Evolutionary conservation across 2,113 vertebrate genomes (phyloP).

Genomic region (Thalassoma bifasciatum): DNA sequence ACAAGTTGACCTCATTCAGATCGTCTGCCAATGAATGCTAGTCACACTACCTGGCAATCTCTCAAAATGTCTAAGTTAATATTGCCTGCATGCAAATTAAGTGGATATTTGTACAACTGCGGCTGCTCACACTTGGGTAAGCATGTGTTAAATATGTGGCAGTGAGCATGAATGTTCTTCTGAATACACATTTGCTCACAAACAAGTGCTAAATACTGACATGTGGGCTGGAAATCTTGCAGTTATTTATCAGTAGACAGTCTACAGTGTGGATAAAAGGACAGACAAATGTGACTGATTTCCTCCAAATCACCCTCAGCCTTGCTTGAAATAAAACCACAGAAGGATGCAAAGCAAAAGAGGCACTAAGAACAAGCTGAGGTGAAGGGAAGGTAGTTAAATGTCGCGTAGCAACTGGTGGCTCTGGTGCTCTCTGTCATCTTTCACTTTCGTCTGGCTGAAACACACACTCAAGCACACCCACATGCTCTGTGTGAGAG

Average conservation of each 20-base stretch:
- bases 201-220: conserved; percentile 38
- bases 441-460: conserved; percentile 51
- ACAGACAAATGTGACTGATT: conserved; percentile 17
- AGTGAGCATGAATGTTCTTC: conserved; percentile 19
- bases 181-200: conserved; percentile 36
- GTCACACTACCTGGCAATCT: background rate
- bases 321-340: conserved; percentile 27
- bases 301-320: conserved; percentile 5
- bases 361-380: conserved; percentile 15
- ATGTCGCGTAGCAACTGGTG: conserved; percentile 74
- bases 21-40: background rate
- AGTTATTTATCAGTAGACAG: conserved; percentile 44
- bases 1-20: conserved; percentile 35
- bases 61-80: background rate
- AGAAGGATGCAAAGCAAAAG: conserved; percentile 20
- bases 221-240: conserved; percentile 36
- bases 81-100: conserved; percentile 12
- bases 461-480: conserved; percentile 1
- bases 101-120: background rate
- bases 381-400: conserved; percentile 19
- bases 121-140: conserved; percentile 10
- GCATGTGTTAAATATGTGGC: conserved; percentile 23
- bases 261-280: conserved; percentile 12
- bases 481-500: conserved; percentile 4
- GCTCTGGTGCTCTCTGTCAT: conserved; percentile 47